Evolutionary conservation across 2,797 vertebrate species (phyloP).

Genomic region (Morelia viridis): DNA sequence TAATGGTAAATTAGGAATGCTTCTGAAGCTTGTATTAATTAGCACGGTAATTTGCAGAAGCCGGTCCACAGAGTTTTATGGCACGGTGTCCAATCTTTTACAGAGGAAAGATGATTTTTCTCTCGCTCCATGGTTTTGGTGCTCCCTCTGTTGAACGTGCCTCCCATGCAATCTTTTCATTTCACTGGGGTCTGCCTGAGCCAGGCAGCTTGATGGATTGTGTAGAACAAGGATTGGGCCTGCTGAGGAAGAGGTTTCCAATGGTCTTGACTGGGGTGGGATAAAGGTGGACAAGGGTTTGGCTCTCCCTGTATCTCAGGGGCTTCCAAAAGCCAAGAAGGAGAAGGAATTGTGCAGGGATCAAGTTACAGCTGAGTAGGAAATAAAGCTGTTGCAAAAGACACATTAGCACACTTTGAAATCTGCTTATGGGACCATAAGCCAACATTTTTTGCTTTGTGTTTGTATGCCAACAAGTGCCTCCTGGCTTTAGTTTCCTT

Average conservation of each 20-base stretch:
- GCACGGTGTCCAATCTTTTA: rapidly evolving
- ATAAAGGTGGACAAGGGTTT: rapidly evolving
- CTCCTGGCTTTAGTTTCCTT: neutral
- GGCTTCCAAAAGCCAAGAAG: neutral
- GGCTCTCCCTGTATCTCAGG: neutral
- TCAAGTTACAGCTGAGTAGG: rapidly evolving
- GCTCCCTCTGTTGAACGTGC: too few relatives aligned
- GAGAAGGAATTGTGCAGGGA: neutral
- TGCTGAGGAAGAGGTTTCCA: neutral
- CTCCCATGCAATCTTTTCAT: too few relatives aligned
- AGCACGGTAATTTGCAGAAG: conserved; percentile 5
- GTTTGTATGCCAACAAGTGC: neutral
- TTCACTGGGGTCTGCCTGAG: too few relatives aligned
- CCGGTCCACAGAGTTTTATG: rapidly evolving
- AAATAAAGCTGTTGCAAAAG: neutral
- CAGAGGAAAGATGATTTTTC: rapidly evolving
- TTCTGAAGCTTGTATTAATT: rapidly evolving
- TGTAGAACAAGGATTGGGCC: neutral
- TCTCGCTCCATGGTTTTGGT: rapidly evolving
- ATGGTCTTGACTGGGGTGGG: neutral
- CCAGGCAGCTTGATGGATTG: neutral
- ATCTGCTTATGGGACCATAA: too few relatives aligned
- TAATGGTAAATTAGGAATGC: neutral
- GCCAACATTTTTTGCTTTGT: neutral
- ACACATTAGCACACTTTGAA: neutral